Evolutionary conservation across 2,888 invertebrate species (phyloP), one percentile per base, ranked within the genome.

Genomic region (Hypsopygia costalis): DNA sequence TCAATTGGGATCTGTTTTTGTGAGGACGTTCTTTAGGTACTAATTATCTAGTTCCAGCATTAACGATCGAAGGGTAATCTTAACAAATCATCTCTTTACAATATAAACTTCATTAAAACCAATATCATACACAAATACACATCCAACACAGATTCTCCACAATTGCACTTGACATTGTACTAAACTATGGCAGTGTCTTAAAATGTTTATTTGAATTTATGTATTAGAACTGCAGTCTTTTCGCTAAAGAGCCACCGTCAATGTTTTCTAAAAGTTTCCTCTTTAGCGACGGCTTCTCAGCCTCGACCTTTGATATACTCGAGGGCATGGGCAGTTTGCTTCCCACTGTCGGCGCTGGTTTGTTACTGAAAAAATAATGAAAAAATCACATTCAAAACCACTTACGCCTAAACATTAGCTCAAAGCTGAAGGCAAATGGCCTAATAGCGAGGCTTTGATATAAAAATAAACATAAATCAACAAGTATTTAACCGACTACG

Each of bases 341-440:
- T 1, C 96, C 96, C 5, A 94, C 86, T 0, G 97, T 94, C 0
- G 98, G 97, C 4, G 95, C 92, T 2, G 98, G 98, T 72, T 95
- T 95, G 69, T 95, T 97, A 55, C 94, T 92, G 75, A 25, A 80
- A 79, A 16, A 2, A 16, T 3, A 16, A 16, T 16, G n/a, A n/a
- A n/a, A n/a, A n/a, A n/a, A n/a, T n/a, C n/a, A n/a, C n/a, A n/a
- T n/a, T n/a, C n/a, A n/a, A n/a, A n/a, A n/a, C n/a, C n/a, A n/a
- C n/a, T n/a, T n/a, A n/a, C n/a, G n/a, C n/a, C n/a, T n/a, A n/a
- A n/a, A n/a, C n/a, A n/a, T n/a, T n/a, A n/a, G n/a, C n/a, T n/a
- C n/a, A n/a, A n/a, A n/a, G n/a, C n/a, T n/a, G n/a, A n/a, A n/a
- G n/a, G n/a, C n/a, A n/a, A n/a, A n/a, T n/a, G n/a, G n/a, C n/a